Percentiles rank a stretch among this genome's conserved stretches.
Conservation (phyloP, 1,140 invertebrate genomes). For the Conus ventricosus region DNA sequence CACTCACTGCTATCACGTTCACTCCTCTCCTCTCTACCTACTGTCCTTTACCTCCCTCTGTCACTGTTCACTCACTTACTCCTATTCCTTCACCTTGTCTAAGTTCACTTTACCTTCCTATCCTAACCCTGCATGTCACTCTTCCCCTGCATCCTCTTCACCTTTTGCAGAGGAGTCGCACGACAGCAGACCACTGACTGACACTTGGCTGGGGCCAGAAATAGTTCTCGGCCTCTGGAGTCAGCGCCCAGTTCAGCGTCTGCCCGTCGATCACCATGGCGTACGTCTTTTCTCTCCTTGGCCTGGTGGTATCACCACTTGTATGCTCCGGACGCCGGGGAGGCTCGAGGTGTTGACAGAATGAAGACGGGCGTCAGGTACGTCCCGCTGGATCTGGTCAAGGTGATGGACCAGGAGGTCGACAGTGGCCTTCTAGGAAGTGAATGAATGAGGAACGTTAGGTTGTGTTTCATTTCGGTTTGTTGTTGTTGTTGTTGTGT, state of each 20-base stretch:
- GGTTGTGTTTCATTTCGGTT: not conserved
- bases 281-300: constrained; percentile 60
- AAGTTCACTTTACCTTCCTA: no score
- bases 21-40: no score
- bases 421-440: constrained; percentile 53
- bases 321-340: not conserved
- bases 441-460: not conserved
- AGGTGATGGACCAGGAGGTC: constrained; percentile 58
- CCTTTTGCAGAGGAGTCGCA: constrained; percentile 75
- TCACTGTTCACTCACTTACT: no score
- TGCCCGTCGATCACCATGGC: constrained; percentile 96
- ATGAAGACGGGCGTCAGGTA: constrained; percentile 14
- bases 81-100: no score
- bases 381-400: constrained; percentile 54
- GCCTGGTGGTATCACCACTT: not conserved
- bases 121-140: no score
- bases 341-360: not conserved
- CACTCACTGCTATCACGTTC: no score
- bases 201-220: constrained; percentile 69
- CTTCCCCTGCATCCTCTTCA: constrained; percentile 33
- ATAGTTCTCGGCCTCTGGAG: constrained; percentile 71
- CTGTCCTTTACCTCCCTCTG: no score
- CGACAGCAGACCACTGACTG: constrained; percentile 74
- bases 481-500: no score
- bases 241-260: constrained; percentile 89